Base-by-base conservation (phyloP, 2,113 vertebrate species). In the Pipra filicauda region DNA sequence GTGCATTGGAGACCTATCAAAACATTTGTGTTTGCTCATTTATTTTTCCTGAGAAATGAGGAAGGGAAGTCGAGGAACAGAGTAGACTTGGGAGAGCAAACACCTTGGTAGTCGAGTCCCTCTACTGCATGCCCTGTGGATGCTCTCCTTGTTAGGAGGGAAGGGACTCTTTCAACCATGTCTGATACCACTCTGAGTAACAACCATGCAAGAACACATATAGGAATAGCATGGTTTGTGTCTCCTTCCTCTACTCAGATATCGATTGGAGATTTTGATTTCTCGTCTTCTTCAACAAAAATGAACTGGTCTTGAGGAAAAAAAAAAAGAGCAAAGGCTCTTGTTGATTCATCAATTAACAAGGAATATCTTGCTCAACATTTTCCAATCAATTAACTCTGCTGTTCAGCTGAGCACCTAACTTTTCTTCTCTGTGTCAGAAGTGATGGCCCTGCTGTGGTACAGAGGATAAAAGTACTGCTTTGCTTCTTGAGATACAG, bases 191-290 rank as follows among this genome's bases (percentile, higher is more conserved):
- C 7, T 43, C 48, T 35, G 22, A 88, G 16, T 8, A 88, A 54
- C 18, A 79, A 3, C 9, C 1, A 0, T 11, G 17, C 28, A 21
- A 12, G 26, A 85, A 8, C 37, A 43, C 0, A 1, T 30, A 9
- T 14, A 44, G 31, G 26, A 49, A 39, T 16, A 58, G 12, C 15
- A 8, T 8, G 23, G 9, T 20, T 69, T 89, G 18, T 79, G 12
- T 33, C n/a, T 89, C 30, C 23, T n/a, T 64, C 51, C 3, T 76
- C 39, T 75, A 15, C 35, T 76, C 31, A 91, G 19, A 9, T 44
- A 21, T 23, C 72, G 35, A 61, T 2, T 31, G 24, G 5, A 23
- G 20, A 61, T 65, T 67, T 72, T 79, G 66, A 4, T 52, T 85
- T 79, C 20, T 76, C 11, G 52, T 24, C 17, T 28, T 39, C 19